phyloP scores from a whole-genome alignment of 2,113 vertebrate genomes.

The Solea solea region DNA sequence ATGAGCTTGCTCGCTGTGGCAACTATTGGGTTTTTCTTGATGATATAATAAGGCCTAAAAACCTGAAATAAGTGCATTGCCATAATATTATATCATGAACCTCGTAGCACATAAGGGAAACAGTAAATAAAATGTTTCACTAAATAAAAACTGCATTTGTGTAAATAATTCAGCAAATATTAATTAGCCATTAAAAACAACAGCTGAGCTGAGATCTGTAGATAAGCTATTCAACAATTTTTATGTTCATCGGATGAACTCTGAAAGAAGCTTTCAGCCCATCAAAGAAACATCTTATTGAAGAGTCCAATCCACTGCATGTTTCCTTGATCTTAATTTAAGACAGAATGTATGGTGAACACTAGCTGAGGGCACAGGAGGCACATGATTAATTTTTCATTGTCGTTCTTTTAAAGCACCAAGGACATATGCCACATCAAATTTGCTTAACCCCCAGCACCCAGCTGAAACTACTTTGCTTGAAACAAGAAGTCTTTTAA shows the following conservation, averaged over 20 bases:
- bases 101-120: background rate
- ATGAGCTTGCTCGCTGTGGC: too few relatives aligned
- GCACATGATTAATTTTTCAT: slow-evolving; percentile 75
- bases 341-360: slow-evolving; percentile 67
- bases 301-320: slow-evolving; percentile 46
- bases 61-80: too few relatives aligned
- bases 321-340: slow-evolving; percentile 76
- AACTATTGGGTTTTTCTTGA: too few relatives aligned
- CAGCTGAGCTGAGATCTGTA: slow-evolving; percentile 6
- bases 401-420: slow-evolving; percentile 75
- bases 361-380: slow-evolving; percentile 56
- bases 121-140: background rate
- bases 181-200: slow-evolving; percentile 2
- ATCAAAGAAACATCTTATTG: slow-evolving; percentile 61
- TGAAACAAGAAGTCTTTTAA: slow-evolving; percentile 75
- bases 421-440: slow-evolving; percentile 80
- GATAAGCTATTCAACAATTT: slow-evolving; percentile 36
- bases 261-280: slow-evolving; percentile 55
- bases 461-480: slow-evolving; percentile 69
- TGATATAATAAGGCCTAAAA: too few relatives aligned
- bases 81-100: background rate
- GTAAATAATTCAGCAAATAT: slow-evolving; percentile 10
- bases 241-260: slow-evolving; percentile 52
- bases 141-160: slow-evolving; percentile 8
- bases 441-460: slow-evolving; percentile 63